phyloP scores from a whole-genome alignment of 2,797 vertebrate genomes.

The Lemur catta region DNA sequence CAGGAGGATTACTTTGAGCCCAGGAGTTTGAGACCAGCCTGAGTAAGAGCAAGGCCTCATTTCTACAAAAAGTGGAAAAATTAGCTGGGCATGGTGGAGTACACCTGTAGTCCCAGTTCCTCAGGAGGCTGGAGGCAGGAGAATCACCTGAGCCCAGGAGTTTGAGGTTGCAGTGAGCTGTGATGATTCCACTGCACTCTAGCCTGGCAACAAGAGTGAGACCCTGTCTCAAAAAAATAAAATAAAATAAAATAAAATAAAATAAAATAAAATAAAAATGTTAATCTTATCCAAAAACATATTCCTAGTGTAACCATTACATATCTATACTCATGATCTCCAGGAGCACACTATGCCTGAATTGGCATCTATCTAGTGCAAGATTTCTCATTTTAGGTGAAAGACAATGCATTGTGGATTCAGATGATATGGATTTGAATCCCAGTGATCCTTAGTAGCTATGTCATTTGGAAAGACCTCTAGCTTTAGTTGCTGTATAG shows the following conservation, averaged over 20 bases:
- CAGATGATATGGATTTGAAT: background rate
- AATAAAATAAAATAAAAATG: background rate
- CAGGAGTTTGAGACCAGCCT: no score
- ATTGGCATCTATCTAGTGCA: background rate
- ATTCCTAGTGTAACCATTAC: background rate
- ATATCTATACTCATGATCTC: background rate
- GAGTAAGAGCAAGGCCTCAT: no score
- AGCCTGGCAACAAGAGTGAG: background rate
- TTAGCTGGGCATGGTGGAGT: background rate
- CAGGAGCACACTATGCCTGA: background rate
- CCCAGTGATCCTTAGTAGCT: background rate
- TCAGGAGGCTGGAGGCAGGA: background rate
- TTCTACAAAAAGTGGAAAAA: background rate
- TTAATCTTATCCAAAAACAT: background rate
- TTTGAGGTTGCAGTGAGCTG: background rate
- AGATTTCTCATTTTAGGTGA: background rate
- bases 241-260: no score
- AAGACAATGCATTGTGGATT: background rate
- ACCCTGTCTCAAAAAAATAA: background rate
- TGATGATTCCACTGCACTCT: background rate
- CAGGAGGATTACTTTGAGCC: no score
- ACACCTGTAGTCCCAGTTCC: background rate
- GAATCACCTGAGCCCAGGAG: background rate
- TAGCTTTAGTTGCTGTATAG: background rate
- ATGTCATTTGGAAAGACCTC: background rate